Evolutionary conservation across 2,797 vertebrate species (phyloP).

Genomic region (Pseudopleuronectes americanus): DNA sequence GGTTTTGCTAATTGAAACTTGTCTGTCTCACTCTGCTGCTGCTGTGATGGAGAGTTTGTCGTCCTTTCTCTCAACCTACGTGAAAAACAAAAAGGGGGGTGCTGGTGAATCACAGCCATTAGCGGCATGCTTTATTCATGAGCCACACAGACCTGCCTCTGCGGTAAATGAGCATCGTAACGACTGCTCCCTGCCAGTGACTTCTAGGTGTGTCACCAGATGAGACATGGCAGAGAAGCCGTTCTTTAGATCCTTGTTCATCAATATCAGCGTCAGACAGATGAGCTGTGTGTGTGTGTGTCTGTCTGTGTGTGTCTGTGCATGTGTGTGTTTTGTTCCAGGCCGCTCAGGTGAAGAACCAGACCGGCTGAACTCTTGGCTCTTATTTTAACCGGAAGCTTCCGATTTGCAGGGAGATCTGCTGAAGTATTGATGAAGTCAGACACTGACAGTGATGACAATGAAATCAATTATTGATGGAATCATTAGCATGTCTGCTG

Average conservation of each 20-base stretch:
- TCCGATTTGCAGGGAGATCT: constrained; percentile 41
- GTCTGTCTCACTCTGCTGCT: too few relatives aligned
- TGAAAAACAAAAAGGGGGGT: neutral
- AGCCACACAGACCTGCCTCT: constrained; percentile 20
- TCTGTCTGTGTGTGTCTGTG: neutral
- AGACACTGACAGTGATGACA: constrained; percentile 56
- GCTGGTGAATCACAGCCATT: constrained; percentile 32
- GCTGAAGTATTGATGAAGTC: constrained; percentile 65
- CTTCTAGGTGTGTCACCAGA: constrained; percentile 9
- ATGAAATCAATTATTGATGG: constrained; percentile 68
- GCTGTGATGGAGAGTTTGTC: too few relatives aligned
- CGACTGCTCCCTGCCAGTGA: constrained; percentile 32
- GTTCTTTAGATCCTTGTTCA: neutral
- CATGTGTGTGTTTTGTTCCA: neutral
- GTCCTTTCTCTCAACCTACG: neutral
- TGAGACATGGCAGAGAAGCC: constrained; percentile 1
- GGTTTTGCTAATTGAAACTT: too few relatives aligned
- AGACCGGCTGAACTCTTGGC: neutral
- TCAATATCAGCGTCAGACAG: neutral
- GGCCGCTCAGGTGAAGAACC: neutral
- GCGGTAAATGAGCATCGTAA: constrained; percentile 19
- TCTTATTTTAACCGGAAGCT: constrained; percentile 21
- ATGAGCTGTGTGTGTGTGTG: neutral
- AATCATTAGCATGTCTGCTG: constrained; percentile 63
- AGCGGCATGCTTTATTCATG: constrained; percentile 52